Conservation (phyloP, 2,113 vertebrate genomes). For the Melanerpes formicivorus region DNA sequence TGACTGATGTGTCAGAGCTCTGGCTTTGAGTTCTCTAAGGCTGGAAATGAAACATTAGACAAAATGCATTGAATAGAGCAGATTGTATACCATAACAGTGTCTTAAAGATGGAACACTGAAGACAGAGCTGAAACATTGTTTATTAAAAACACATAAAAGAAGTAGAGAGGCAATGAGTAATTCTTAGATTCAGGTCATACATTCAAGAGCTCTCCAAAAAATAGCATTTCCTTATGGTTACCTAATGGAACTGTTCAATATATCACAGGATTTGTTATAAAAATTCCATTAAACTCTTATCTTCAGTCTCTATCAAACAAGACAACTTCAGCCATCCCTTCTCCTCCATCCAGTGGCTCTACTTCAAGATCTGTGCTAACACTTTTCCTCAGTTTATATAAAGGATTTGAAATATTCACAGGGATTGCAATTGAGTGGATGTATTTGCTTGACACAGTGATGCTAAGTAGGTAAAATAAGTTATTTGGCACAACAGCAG, state of each 20-base stretch:
- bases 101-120: neutral
- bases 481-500: neutral
- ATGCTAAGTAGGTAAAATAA: neutral
- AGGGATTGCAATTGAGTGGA: neutral
- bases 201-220: neutral
- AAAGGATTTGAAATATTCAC: neutral
- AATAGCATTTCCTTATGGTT: neutral
- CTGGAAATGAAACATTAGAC: neutral
- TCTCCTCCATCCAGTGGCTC: neutral
- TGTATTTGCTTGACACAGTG: neutral
- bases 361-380: neutral
- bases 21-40: constrained; percentile 9
- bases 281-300: neutral
- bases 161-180: neutral
- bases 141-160: neutral
- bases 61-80: neutral
- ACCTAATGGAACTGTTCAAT: neutral
- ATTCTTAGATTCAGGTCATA: neutral
- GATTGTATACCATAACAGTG: neutral
- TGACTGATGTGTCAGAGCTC: constrained; percentile 27
- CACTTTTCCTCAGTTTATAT: neutral
- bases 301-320: neutral
- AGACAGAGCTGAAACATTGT: neutral
- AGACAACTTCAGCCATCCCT: neutral
- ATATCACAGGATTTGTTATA: neutral